Percentiles rank a stretch among this genome's conserved stretches.
phyloP scores from a whole-genome alignment of 2,113 vertebrate genomes.

The Rhinoderma darwinii region DNA sequence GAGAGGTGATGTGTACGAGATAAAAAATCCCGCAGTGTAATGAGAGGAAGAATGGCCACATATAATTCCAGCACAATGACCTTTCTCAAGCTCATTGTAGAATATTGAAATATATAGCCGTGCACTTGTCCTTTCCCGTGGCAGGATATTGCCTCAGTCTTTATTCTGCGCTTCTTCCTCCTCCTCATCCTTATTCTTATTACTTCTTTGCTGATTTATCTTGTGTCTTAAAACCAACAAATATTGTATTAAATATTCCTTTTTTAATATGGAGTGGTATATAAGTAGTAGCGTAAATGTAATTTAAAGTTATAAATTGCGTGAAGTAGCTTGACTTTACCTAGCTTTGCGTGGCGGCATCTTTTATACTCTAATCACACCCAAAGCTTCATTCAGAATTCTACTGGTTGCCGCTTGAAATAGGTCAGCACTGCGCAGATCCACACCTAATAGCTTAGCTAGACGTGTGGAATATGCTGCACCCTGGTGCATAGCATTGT shows the following conservation, averaged over 20 bases:
- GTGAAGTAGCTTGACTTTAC: no score
- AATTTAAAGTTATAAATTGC: no score
- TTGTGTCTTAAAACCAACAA: not conserved
- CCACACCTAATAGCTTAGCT: no score
- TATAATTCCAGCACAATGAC: constrained; percentile 41
- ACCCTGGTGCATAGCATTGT: no score
- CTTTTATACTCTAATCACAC: no score
- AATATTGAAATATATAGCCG: constrained; percentile 41
- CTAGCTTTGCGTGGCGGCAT: no score
- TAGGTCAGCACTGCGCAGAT: no score
- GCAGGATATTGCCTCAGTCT: constrained; percentile 12
- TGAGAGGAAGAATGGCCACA: constrained; percentile 55
- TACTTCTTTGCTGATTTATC: constrained; percentile 8
- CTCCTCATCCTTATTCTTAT: not conserved
- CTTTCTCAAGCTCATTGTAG: constrained; percentile 21
- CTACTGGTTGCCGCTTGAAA: no score
- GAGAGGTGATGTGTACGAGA: constrained; percentile 46
- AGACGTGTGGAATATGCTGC: no score
- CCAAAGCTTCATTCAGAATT: no score
- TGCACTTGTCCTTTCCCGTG: constrained; percentile 25
- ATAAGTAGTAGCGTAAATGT: no score
- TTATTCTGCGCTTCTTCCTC: constrained; percentile 49
- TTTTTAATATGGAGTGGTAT: not conserved
- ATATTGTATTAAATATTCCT: not conserved
- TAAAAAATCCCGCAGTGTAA: constrained; percentile 43